Base-by-base conservation (phyloP, 2,888 invertebrate genomes). In the Dryococelus australis region DNA sequence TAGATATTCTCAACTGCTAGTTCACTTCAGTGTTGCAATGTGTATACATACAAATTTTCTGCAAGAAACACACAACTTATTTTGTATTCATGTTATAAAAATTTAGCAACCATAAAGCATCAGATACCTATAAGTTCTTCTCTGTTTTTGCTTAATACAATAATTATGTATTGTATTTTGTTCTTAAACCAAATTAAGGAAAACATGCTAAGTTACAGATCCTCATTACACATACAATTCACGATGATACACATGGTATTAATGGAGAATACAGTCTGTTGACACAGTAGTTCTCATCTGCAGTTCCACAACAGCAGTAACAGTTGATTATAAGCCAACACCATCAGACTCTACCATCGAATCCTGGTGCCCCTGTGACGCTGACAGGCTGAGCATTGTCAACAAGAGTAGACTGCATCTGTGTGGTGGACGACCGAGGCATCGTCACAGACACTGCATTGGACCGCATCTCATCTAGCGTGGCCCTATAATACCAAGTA, bases 301-400 rank as follows among this genome's bases (percentile, higher is more conserved):
- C 65, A 65, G 65, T 65, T 65, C 65, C 65, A 65, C 65, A 65
- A 65, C 65, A 65, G 65, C 83, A 83, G 43, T 43, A 8, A 83
- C 83, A n/a, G n/a, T 28, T 20, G 13, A 24, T 83, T 27, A 24
- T 24, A 1, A 83, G 12, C 20, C 83, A 24, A 78, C 35, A 53
- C 83, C 86, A 87, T 89, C 88, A 89, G 85, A 89, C 87, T 81
- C 87, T 87, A 65, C 87, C 84, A 43, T 88, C 89, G 85, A 89
- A 88, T 24, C 83, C 87, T 20, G 97, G 96, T 91, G 94, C 94
- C 90, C 94, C 95, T 90, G 96, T 95, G 92, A 96, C 95, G 93
- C 96, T 95, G 92, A 96, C 94, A 84, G 97, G 97, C 92, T 96
- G 96, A 91, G 96, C 97, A 94, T 97, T 96, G 91, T 95, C 95